Conservation (phyloP, 2,113 vertebrate genomes). For the Rattus norvegicus region DNA sequence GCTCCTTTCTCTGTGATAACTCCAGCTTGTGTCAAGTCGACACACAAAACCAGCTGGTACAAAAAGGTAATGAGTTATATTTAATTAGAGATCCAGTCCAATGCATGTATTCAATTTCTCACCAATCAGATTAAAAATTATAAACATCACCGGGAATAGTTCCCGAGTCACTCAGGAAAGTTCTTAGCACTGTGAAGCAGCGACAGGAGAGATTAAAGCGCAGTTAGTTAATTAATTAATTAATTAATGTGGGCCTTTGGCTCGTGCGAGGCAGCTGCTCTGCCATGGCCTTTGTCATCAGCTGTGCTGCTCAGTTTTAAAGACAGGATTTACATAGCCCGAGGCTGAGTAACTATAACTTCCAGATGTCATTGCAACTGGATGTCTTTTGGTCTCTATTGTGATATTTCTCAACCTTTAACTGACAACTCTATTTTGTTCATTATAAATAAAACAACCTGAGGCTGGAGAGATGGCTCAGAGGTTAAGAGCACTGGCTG, state of each 20-base stretch:
- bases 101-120: background rate
- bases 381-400: background rate
- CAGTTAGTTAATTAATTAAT: background rate
- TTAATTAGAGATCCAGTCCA: background rate
- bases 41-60: too few relatives aligned
- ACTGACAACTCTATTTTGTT: constrained; percentile 18
- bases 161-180: background rate
- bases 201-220: background rate
- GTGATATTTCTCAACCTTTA: constrained; percentile 5
- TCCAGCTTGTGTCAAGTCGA: too few relatives aligned
- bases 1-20: too few relatives aligned
- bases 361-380: background rate
- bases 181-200: background rate
- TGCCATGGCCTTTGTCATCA: background rate
- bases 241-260: background rate
- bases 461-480: background rate
- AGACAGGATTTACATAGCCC: constrained; percentile 22
- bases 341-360: background rate
- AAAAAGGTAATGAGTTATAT: background rate
- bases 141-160: constrained; percentile 13
- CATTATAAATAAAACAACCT: constrained; percentile 47
- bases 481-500: background rate
- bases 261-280: background rate
- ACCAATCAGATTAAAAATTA: constrained; percentile 33
- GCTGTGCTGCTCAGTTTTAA: constrained; percentile 27